These are phyloP conservation scores for Parelbella ahira DNA, from an alignment of 2,888 invertebrate species.

Conservation along the genomic window DNA sequence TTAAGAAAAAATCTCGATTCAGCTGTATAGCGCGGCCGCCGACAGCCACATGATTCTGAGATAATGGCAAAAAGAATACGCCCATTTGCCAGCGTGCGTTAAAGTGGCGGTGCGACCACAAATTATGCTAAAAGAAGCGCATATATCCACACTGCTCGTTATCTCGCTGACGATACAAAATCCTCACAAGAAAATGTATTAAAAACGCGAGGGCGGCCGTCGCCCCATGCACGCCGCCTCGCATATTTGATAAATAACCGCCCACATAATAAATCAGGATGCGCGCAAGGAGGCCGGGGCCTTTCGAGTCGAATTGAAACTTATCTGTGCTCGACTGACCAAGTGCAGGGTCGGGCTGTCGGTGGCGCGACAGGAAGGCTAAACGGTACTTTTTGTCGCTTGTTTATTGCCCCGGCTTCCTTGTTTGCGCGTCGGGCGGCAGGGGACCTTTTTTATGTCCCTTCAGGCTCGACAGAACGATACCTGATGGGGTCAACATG, in stretches of 20 bases:
- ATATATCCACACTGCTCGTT: constrained; percentile 50
- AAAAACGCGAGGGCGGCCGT: constrained; percentile 40
- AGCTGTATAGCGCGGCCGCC: constrained; percentile 23
- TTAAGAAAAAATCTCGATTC: constrained; percentile 23
- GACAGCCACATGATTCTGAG: constrained; percentile 33
- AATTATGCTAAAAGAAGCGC: constrained; percentile 50
- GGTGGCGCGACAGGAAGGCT: constrained; percentile 50
- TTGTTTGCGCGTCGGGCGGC: constrained; percentile 42
- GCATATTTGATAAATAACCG: constrained; percentile 64
- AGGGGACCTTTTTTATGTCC: constrained; percentile 27
- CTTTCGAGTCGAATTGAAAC: constrained; percentile 33
- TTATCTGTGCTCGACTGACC: constrained; percentile 48
- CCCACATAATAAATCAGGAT: constrained; percentile 55
- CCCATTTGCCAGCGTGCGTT: constrained; percentile 35
- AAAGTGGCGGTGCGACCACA: constrained; percentile 42
- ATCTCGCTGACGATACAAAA: constrained; percentile 61
- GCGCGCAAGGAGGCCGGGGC: constrained; percentile 31
- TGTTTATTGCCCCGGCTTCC: constrained; percentile 56
- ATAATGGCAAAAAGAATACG: constrained; percentile 38
- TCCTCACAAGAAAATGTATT: constrained; percentile 50
- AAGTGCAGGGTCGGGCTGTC: constrained; percentile 36
- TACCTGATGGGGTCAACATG: constrained; percentile 26
- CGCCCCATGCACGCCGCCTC: constrained; percentile 41
- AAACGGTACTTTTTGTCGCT: constrained; percentile 52
- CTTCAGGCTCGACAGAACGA: constrained; percentile 27